Base-by-base conservation (phyloP, 2,888 invertebrate genomes). In the Neocrepidodera transversa region DNA sequence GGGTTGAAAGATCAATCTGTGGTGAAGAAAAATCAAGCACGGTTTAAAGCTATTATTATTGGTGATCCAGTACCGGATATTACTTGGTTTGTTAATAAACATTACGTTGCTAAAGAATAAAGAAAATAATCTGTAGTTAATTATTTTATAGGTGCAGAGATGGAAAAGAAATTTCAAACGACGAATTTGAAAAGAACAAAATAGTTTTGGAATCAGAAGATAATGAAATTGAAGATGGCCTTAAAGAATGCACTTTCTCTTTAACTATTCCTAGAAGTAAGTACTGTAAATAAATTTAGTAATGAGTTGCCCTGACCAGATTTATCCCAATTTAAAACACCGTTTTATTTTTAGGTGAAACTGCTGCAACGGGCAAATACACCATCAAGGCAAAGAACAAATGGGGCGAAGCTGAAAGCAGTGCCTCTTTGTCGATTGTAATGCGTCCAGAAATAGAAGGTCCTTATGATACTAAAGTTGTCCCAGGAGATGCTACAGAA, bases 51-150 rank as follows among this genome's bases (percentile, higher is more conserved):
- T 0, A 85, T 91, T 13, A 87, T 96, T 70, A 88, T 91, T 23
- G 97, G 94, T 5, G 93, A 95, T 81, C 97, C 97, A 0, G 83
- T 87, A 63, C 97, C 97, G 0, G 91, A 93, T 67, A 86, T 93
- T 43, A 85, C 87, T 60, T 97, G 97, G 97, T 87, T 26, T n/a
- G 54, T 45, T 11, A 10, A 6, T n/a, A 17, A n/a, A n/a, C n/a
- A 23, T 23, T 23, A 5, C 23, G 23, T 23, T 23, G 23, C 4
- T 23, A 23, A 6, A 23, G 23, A 6, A n/a, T 23, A 23, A 23
- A 23, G 23, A 6, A 23, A 23, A 23, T 23, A 23, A n/a, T 23
- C 6, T 23, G 23, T 3, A 23, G 23, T 6, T 23, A 23, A 6
- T 6, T 23, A 14, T 49, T 18, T 45, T 45, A 13, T 52, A 86